A percentile compares a stretch with the other conserved stretches of the same genome.
Conservation (phyloP, 2,113 vertebrate genomes). For the Grammomys surdaster region DNA sequence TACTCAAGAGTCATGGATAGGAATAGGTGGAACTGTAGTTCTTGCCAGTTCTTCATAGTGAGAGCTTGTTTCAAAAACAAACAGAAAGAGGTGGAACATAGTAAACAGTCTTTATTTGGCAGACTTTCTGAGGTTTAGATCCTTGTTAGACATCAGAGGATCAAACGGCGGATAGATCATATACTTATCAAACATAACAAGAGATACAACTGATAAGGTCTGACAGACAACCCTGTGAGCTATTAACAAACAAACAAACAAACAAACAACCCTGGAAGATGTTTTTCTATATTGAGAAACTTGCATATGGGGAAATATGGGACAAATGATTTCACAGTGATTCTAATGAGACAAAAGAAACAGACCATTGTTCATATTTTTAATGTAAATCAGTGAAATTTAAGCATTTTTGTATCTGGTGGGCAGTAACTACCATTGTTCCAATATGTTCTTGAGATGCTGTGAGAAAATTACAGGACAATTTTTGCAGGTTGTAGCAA, state of each 20-base stretch:
- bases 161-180: neutral
- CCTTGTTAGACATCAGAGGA: neutral
- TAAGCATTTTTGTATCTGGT: neutral
- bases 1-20: too few relatives aligned
- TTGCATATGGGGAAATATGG: neutral
- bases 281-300: neutral
- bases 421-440: neutral
- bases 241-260: neutral
- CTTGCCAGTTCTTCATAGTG: neutral
- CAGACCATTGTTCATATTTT: neutral
- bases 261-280: neutral
- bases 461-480: neutral
- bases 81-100: neutral
- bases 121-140: neutral
- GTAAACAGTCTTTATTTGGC: neutral
- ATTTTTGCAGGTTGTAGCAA: neutral
- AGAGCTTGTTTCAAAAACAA: neutral
- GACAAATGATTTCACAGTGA: neutral
- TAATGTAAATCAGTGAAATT: slow-evolving; percentile 15
- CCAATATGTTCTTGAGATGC: neutral
- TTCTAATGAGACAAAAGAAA: neutral
- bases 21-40: too few relatives aligned
- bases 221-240: neutral
- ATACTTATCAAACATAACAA: neutral
- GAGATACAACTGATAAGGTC: neutral